Evolutionary conservation across 2,113 vertebrate genomes (phyloP).

Genomic region (Orientallactaga bullata): DNA sequence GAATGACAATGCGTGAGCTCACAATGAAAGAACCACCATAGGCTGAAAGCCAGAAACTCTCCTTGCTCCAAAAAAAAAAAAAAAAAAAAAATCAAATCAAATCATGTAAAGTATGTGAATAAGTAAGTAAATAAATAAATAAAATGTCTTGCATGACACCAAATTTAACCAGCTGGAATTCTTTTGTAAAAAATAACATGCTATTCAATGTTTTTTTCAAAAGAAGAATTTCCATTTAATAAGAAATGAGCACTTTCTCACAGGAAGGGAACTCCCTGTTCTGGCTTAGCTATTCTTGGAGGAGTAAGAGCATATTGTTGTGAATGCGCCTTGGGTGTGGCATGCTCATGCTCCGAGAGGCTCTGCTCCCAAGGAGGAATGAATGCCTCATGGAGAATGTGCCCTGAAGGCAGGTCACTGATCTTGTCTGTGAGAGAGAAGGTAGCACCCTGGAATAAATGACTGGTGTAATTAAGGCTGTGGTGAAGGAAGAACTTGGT

Average conservation of each 20-base stretch:
- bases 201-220: conserved; percentile 60
- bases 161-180: conserved; percentile 70
- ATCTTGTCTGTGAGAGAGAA: neutral
- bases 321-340: too few species aligned
- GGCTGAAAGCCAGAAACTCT: conserved; percentile 63
- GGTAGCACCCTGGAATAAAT: conserved; percentile 2
- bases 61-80: neutral
- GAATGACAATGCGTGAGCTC: conserved; percentile 23
- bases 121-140: too few species aligned
- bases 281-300: neutral
- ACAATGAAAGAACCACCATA: conserved; percentile 15
- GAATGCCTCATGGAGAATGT: neutral
- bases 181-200: conserved; percentile 62
- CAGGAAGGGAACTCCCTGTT: neutral
- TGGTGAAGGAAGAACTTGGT: conserved; percentile 57
- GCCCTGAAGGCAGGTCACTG: neutral
- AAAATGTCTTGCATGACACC: neutral
- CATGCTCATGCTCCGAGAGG: too few species aligned
- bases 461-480: conserved; percentile 36
- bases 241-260: conserved; percentile 51
- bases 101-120: too few species aligned
- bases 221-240: conserved; percentile 64
- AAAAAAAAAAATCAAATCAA: too few species aligned
- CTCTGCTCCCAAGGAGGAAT: neutral
- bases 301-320: neutral